Evolutionary conservation across 2,113 vertebrate genomes (phyloP).

Genomic region (Cryptotis parvus): DNA sequence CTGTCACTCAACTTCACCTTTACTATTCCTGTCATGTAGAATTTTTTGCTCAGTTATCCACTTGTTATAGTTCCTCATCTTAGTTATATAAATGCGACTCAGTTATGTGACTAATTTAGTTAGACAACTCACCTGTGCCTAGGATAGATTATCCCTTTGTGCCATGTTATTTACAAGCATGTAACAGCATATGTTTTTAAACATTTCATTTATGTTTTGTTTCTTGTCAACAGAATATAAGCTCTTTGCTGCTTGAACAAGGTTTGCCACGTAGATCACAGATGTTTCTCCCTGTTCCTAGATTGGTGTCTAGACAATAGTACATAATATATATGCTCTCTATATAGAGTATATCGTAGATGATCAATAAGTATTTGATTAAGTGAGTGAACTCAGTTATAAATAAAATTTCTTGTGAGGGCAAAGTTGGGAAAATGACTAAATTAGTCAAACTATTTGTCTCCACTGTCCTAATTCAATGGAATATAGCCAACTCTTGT

Average conservation of each 20-base stretch:
- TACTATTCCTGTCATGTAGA: background rate
- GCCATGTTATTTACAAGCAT: background rate
- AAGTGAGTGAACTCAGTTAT: conserved; percentile 48
- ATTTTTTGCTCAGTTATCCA: background rate
- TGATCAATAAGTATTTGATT: conserved; percentile 42
- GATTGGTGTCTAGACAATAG: background rate
- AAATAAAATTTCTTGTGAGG: conserved; percentile 40
- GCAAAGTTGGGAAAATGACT: conserved; percentile 44
- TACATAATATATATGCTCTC: no score
- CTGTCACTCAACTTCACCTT: background rate
- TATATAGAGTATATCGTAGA: conserved; percentile 14
- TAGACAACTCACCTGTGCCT: background rate
- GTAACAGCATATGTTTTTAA: background rate
- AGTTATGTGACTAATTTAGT: background rate
- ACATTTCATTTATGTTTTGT: background rate
- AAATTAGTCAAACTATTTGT: conserved; percentile 60
- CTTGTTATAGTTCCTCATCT: background rate
- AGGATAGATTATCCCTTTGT: background rate
- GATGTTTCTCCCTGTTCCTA: background rate
- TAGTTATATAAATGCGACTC: background rate
- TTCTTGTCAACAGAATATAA: conserved; percentile 10
- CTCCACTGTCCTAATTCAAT: conserved; percentile 63
- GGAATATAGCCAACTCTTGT: conserved; percentile 70
- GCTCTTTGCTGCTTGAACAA: background rate
- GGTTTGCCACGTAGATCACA: background rate